phyloP scores from a whole-genome alignment of 1,140 invertebrate genomes.

The Mya arenaria region DNA sequence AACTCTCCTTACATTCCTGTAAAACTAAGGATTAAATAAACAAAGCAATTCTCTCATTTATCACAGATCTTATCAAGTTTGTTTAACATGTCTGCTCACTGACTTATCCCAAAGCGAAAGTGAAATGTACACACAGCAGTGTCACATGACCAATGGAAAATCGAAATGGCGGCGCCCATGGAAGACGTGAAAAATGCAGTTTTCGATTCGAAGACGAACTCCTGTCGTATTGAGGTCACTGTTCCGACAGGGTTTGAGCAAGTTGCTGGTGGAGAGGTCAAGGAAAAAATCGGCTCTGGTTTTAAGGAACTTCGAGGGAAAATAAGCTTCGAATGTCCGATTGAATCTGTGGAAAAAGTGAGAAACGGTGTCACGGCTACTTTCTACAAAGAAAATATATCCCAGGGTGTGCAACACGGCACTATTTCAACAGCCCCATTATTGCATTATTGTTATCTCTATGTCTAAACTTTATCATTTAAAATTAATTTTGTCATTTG shows the following conservation, averaged over 20 bases:
- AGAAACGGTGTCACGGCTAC: constrained; percentile 36
- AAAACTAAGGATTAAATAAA: constrained; percentile 4
- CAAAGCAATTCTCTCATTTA: constrained; percentile 19
- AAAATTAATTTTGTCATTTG: too few species aligned
- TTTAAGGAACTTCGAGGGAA: constrained; percentile 80
- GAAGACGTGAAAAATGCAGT: constrained; percentile 45
- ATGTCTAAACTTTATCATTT: too few species aligned
- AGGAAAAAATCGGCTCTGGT: constrained; percentile 81
- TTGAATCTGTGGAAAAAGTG: constrained; percentile 78
- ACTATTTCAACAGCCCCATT: too few species aligned
- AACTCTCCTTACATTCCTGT: neutral
- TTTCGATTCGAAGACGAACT: neutral
- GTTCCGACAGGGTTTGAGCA: constrained; percentile 84
- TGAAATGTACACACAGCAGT: constrained; percentile 31
- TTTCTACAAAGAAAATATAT: neutral
- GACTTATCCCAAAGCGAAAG: constrained; percentile 15
- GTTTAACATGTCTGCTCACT: constrained; percentile 9
- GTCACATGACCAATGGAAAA: constrained; percentile 51
- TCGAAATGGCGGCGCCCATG: constrained; percentile 72
- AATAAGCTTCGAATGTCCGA: constrained; percentile 82
- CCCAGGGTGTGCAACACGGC: too few species aligned
- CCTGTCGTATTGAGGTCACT: constrained; percentile 80
- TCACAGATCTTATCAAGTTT: constrained; percentile 24
- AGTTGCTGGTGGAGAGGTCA: constrained; percentile 83
- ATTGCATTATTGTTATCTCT: too few species aligned